Evolutionary conservation across 2,888 invertebrate genomes (phyloP).

Genomic region (Apamea crenata): DNA sequence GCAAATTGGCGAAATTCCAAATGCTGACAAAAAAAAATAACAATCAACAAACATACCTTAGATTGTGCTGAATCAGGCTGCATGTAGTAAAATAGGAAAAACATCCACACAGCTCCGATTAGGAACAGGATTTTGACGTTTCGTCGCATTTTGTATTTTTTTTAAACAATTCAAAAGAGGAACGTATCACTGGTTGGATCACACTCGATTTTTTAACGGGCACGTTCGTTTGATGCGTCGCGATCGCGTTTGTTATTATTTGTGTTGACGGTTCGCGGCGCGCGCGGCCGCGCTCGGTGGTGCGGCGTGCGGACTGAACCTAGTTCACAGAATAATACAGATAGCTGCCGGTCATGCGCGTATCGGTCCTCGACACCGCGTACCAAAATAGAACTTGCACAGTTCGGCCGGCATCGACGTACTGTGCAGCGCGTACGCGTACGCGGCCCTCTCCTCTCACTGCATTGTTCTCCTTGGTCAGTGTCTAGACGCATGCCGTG

Average conservation of each 20-base stretch:
- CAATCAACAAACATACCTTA: constrained; percentile 77
- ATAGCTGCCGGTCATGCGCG: constrained; percentile 85
- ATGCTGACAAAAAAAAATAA: constrained; percentile 45
- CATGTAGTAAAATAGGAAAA: constrained; percentile 87
- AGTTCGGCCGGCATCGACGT: constrained; percentile 67
- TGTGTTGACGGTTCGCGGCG: constrained; percentile 76
- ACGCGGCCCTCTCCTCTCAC: constrained; percentile 73
- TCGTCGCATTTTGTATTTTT: constrained; percentile 81
- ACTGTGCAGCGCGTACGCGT: constrained; percentile 58
- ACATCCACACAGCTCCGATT: constrained; percentile 86
- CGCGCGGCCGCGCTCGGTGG: constrained; percentile 88
- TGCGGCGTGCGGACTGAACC: constrained; percentile 84
- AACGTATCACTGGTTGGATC: constrained; percentile 68
- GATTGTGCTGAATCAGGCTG: constrained; percentile 83
- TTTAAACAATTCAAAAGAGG: constrained; percentile 45
- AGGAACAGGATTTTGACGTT: constrained; percentile 87
- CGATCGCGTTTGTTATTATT: constrained; percentile 76
- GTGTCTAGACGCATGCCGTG: constrained; percentile 57
- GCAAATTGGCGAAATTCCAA: constrained; percentile 50
- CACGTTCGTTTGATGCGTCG: constrained; percentile 66
- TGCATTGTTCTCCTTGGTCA: constrained; percentile 72
- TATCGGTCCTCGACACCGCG: constrained; percentile 81
- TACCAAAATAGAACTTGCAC: constrained; percentile 82
- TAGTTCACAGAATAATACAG: constrained; percentile 70
- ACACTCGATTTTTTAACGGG: constrained; percentile 58